Percentiles rank a stretch among this genome's conserved stretches.
Conservation (phyloP, 2,113 vertebrate genomes). For the Mus spicilegus region DNA sequence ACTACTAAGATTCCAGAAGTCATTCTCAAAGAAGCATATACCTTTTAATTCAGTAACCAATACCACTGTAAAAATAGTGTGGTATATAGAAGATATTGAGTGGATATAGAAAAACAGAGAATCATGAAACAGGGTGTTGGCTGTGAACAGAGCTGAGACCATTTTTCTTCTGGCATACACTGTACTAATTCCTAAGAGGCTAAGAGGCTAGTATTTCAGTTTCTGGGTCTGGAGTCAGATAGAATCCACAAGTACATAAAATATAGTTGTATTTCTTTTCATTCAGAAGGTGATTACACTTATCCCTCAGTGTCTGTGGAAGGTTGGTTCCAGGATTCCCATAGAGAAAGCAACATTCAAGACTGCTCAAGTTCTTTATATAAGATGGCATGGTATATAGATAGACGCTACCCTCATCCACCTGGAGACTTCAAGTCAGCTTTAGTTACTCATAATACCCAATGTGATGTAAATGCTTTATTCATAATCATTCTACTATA, state of each 20-base stretch:
- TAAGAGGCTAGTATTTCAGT: not conserved
- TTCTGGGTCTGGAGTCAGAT: constrained; percentile 2
- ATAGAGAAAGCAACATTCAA: not conserved
- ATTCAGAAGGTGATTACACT: not conserved
- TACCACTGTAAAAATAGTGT: not conserved
- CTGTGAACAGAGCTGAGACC: not conserved
- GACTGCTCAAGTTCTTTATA: not conserved
- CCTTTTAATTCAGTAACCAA: not conserved
- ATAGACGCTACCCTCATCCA: too few relatives aligned
- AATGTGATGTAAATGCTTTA: not conserved
- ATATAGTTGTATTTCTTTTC: not conserved
- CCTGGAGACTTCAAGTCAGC: not conserved
- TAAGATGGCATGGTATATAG: not conserved
- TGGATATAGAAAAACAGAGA: not conserved
- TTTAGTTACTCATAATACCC: not conserved
- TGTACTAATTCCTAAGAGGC: constrained; percentile 15
- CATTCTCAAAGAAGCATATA: not conserved
- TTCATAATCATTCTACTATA: not conserved
- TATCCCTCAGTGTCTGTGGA: not conserved
- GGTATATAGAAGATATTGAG: not conserved
- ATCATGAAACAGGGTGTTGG: constrained; percentile 9
- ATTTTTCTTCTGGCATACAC: not conserved
- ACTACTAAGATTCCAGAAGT: not conserved
- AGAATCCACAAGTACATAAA: not conserved
- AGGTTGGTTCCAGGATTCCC: not conserved